These are phyloP conservation scores for Dryadula phaetusa DNA, from an alignment of 2,888 invertebrate species.

Conservation along the genomic window DNA sequence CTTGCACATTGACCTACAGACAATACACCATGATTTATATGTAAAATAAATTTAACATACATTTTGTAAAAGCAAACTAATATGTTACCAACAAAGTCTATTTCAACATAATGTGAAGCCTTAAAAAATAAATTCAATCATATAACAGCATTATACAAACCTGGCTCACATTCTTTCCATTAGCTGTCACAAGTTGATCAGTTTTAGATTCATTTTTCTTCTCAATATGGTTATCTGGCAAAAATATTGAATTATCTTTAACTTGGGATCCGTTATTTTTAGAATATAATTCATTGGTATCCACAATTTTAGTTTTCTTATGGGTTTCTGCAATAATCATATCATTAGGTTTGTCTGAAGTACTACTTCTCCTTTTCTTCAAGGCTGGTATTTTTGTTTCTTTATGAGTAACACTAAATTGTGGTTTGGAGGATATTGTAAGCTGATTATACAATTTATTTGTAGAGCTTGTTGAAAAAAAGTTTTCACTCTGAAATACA, in stretches of 20 bases:
- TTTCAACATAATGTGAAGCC: not conserved
- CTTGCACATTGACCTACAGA: slow-evolving; percentile 49
- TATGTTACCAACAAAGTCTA: not conserved
- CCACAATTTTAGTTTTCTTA: slow-evolving; percentile 71
- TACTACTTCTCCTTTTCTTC: slow-evolving; percentile 77
- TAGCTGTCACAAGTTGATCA: slow-evolving; percentile 64
- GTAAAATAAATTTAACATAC: not conserved
- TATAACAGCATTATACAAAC: slow-evolving; percentile 49
- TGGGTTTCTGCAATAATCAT: slow-evolving; percentile 62
- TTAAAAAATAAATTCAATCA: slow-evolving; percentile 3
- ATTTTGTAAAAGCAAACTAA: slow-evolving; percentile 4
- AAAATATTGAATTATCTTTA: slow-evolving; percentile 59
- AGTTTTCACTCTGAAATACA: slow-evolving; percentile 72
- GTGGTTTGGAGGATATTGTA: slow-evolving; percentile 75
- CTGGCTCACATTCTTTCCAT: slow-evolving; percentile 71
- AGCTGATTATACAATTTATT: slow-evolving; percentile 78
- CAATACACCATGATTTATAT: not conserved
- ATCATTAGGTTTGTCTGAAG: slow-evolving; percentile 78
- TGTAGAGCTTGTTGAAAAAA: slow-evolving; percentile 69
- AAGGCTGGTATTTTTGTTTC: slow-evolving; percentile 70
- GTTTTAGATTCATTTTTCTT: slow-evolving; percentile 66
- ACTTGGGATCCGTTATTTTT: slow-evolving; percentile 64
- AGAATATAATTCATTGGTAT: slow-evolving; percentile 72
- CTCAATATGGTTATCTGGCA: slow-evolving; percentile 69
- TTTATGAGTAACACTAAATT: slow-evolving; percentile 63